Base-by-base conservation (phyloP, 1,140 invertebrate species). In the Drosophila yakuba region DNA sequence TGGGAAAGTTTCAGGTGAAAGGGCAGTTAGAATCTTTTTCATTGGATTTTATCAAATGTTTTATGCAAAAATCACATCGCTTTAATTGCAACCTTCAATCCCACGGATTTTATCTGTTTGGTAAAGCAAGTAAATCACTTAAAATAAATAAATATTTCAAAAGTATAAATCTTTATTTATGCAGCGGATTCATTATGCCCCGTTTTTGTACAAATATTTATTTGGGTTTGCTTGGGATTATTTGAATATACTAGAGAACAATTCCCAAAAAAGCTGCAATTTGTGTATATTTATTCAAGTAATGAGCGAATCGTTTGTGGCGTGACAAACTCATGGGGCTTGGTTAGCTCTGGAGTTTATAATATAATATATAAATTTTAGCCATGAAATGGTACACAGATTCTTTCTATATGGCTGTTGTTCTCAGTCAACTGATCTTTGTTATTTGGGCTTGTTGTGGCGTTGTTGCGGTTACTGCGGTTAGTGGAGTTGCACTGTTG, bases 401-500 rank as follows among this genome's bases (percentile, higher is more conserved):
- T 52, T 71, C 55, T 35, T 45, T 55, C 32, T 32, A 15, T 68
- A 47, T 14, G 15, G 50, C 52, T 59, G 80, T 69, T 79, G 63
- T 80, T 79, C 78, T 75, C 54, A 41, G 54, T 75, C 45, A 36
- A 44, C 38, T 51, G 80, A 84, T 83, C 80, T 84, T 84, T 83
- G 80, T 84, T 84, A 84, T 72, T 83, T 83, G 59, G 75, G 76
- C 69, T 62, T 43, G 64, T 75, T 82, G 47, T 82, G 44, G 54
- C 39, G 41, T 41, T 60, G 23, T 79, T 78, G 48, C 38, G 59
- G 77, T 74, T 57, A 32, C 60, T 78, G 48, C 38, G 59, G 77
- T 74, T 57, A 25, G 63, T 83, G 76, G 43, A 76, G 80, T 60
- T 84, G 80, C 80, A 83, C 35, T 80, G 60, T 57, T 80, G 80